Conservation (phyloP, 2,113 vertebrate genomes). For the Syrrhaptes paradoxus region DNA sequence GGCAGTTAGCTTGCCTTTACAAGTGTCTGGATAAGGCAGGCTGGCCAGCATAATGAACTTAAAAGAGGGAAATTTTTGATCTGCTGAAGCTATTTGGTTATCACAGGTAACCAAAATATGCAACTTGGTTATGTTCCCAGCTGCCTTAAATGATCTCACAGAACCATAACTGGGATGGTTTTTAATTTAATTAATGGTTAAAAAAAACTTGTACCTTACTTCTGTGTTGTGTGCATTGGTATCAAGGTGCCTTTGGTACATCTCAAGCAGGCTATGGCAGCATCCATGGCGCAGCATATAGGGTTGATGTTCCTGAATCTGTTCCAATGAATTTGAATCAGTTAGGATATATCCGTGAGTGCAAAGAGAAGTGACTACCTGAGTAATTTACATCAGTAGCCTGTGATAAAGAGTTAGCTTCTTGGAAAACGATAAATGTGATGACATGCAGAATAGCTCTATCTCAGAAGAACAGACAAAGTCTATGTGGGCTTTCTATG, state of each 20-base stretch:
- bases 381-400: not conserved
- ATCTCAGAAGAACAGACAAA: not conserved
- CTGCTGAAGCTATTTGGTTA: not conserved
- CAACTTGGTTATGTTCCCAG: not conserved
- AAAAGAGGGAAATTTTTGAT: not conserved
- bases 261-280: not conserved
- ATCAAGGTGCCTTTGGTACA: not conserved
- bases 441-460: not conserved
- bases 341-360: not conserved
- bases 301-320: not conserved
- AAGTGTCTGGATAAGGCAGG: not conserved
- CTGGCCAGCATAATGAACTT: not conserved
- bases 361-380: not conserved
- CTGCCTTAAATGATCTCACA: not conserved
- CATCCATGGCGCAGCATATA: not conserved
- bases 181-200: not conserved
- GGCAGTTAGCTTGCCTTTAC: not conserved
- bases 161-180: fast-evolving
- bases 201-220: not conserved
- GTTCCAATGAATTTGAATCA: not conserved
- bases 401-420: not conserved
- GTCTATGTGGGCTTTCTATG: not conserved
- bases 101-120: not conserved
- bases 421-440: not conserved
- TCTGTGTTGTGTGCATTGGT: not conserved